Evolutionary conservation across 2,888 invertebrate species (phyloP), one percentile per base, ranked within the genome.

Genomic region (Cerastis rubricosa): DNA sequence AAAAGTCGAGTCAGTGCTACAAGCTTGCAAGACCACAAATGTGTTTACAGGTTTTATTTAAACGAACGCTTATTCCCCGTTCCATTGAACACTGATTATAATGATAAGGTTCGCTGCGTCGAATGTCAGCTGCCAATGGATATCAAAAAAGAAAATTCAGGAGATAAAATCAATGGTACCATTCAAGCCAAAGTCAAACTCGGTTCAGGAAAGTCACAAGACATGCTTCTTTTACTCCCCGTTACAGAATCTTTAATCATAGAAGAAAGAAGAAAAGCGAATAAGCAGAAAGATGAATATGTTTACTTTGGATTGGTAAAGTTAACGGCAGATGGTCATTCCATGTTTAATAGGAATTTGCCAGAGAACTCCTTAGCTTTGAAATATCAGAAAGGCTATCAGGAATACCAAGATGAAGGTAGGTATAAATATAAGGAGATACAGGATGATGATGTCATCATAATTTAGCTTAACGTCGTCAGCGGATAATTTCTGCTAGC

Each of bases 31-130:
- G 89, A 95, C 19, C 97, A 97, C 81, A 94, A 94, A 84, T 97
- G 97, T 72, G 91, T 97, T 0, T 97, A 97, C 81, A 95, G 97
- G 70, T 97, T 97, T 81, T 94, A 96, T 87, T 90, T 97, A 22
- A 97, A 97, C 80, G 97, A 97, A 9, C 92, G 97, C 71, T 89
- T 97, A 19, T 97, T 97, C 81, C 97, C 97, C 0, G 96, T 97
- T 25, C 96, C 97, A 0, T 82, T 97, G 19, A 95, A 94, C 64
- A 89, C 92, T 17, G 97, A 97, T 75, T 91, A 94, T 57, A 93
- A 94, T 49, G 94, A 96, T 14, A 94, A 90, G 54, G 95, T 97
- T 19, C 90, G 97, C 45, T 97, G 97, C 84, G 93, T 94, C 1
- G 95, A 97, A 85, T 97, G 97, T 74, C 93, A 95, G 66, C 91